Evolutionary conservation across 1,140 invertebrate genomes (phyloP), one percentile per base, ranked within the genome.

Genomic region (Calliopsis andreniformis): DNA sequence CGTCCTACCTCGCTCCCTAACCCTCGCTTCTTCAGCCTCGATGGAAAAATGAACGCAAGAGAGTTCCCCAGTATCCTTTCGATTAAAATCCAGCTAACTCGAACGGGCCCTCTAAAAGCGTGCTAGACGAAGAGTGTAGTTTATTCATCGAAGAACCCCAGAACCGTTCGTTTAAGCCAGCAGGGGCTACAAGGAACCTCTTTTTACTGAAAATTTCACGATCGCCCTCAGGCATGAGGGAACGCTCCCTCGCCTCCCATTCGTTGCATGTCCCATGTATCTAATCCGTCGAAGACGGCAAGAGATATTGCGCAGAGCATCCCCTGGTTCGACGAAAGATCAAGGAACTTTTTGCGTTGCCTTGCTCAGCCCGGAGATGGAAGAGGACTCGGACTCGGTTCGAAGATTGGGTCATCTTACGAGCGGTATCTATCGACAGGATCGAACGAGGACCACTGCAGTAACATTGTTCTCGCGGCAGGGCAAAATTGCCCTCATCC

Each of bases 381-480:
- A 72, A 53, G 69, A 18, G 35, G 47, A 43, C 64, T 51, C n/a
- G 47, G 51, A 42, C 23, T 30, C 14, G 45, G 59, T 23, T 51
- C 51, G 61, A 75, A 58, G 71, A 66, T 75, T 67, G 42, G 71
- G 51, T 67, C 62, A 58, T 45, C 25, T 39, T 0, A 39, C 28
- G 63, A 45, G 42, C 55, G 55, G 35, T 67, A 75, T 67, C 51
- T 53, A 30, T 67, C 71, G 20, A 12, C 10, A 3, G 39, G 42
- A 53, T 67, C 62, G 71, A 75, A 35, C 18, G 20, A 25, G 5
- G 23, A 10, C 10, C 35, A 12, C 14, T 23, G 23, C 14, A 5
- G 59, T 53, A 63, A 75, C 62, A 58, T 75, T 30, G 51, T 82
- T 47, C 61, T 18, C 59, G 49, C 59, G 59, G 39, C 72, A 25